Percentiles rank a stretch among this genome's conserved stretches.
Evolutionary conservation across 2,888 invertebrate species (phyloP).

Genomic region (Lagria hirta): DNA sequence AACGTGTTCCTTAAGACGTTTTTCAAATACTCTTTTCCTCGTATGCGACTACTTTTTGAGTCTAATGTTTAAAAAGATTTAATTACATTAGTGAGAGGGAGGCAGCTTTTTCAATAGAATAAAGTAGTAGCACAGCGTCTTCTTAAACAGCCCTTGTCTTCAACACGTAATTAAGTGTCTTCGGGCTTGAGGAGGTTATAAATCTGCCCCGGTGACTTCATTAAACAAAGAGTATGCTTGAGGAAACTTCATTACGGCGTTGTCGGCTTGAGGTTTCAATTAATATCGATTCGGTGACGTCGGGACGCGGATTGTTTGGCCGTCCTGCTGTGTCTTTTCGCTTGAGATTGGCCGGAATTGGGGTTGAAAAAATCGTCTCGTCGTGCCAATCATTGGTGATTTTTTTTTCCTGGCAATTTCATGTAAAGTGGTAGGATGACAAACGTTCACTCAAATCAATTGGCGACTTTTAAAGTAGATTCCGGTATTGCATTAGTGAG

Average conservation of each 20-base stretch:
- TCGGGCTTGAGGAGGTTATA: conserved; percentile 36
- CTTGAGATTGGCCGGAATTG: conserved; percentile 13
- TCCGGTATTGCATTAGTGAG: conserved; percentile 45
- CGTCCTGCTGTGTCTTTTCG: conserved; percentile 7
- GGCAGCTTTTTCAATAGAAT: conserved; percentile 16
- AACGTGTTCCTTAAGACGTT: too few relatives aligned
- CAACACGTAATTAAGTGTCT: conserved; percentile 40
- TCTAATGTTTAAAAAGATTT: too few relatives aligned
- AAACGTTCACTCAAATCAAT: conserved; percentile 45
- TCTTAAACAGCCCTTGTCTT: conserved; percentile 22
- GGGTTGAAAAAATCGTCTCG: conserved; percentile 7
- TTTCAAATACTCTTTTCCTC: too few relatives aligned
- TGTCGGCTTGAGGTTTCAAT: conserved; percentile 42
- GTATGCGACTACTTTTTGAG: too few relatives aligned
- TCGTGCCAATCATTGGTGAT: not conserved
- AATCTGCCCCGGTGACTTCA: conserved; percentile 37
- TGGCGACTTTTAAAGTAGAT: conserved; percentile 44
- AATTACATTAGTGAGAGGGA: conserved; percentile 34
- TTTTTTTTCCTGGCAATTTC: not conserved
- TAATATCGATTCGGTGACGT: conserved; percentile 39
- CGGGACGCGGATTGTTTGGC: conserved; percentile 37
- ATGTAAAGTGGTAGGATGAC: conserved; percentile 30
- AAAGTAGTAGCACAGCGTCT: conserved; percentile 24
- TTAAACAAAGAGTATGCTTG: conserved; percentile 36
- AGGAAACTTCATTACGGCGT: conserved; percentile 44